A percentile compares a stretch with the other conserved stretches of the same genome.
Evolutionary conservation across 2,888 invertebrate genomes (phyloP).

Genomic region (Pasiphila rectangulata): DNA sequence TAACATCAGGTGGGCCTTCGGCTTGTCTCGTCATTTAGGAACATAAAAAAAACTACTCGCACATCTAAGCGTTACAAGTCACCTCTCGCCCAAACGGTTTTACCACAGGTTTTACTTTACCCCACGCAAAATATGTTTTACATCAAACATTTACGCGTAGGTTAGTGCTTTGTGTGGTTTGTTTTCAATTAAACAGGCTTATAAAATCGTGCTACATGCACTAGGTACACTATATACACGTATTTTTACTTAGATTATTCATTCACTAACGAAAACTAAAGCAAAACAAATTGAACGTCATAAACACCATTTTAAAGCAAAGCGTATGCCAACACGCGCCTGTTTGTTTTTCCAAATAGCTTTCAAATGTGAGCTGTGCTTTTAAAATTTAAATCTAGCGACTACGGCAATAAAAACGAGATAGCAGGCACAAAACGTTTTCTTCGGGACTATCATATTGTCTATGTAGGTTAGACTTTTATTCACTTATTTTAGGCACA

Average conservation of each 20-base stretch:
- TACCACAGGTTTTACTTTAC: too few species aligned
- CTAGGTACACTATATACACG: not conserved
- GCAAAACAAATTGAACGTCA: not conserved
- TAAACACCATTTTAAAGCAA: not conserved
- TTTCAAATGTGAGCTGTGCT: not conserved
- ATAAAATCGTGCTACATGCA: not conserved
- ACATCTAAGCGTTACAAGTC: too few species aligned
- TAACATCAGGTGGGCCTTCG: too few species aligned
- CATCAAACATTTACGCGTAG: too few species aligned
- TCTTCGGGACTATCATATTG: not conserved
- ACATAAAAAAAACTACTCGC: too few species aligned
- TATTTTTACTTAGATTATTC: not conserved
- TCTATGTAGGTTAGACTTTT: not conserved
- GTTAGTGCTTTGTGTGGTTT: too few species aligned
- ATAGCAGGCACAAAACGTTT: conserved; percentile 1
- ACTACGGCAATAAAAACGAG: conserved; percentile 4
- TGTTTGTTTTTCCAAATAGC: conserved; percentile 10
- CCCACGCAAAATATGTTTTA: too few species aligned
- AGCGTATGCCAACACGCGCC: not conserved
- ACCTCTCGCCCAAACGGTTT: too few species aligned
- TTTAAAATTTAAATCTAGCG: not conserved
- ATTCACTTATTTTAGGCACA: not conserved
- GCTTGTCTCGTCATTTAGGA: too few species aligned
- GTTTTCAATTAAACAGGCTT: too few species aligned
- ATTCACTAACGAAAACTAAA: not conserved